Evolutionary conservation across 2,888 invertebrate genomes (phyloP), one percentile per base, ranked within the genome.

Genomic region (Globia sparganii): DNA sequence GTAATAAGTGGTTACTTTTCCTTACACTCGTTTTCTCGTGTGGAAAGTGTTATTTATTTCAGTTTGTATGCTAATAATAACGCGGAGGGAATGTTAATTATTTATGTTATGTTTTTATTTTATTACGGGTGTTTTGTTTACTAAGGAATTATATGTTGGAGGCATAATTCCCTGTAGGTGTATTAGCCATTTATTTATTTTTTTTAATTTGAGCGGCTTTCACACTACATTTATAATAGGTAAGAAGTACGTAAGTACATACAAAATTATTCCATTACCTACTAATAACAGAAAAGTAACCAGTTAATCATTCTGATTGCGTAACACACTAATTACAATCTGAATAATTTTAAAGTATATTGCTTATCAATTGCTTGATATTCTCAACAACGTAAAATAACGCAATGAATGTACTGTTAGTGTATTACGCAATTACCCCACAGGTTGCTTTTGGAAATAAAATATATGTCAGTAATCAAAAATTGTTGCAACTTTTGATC

Each of bases 1-100:
- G 77, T 80, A 77, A 88, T 84, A 77, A 84, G 76, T 83, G 58
- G 66, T 83, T 71, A 77, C 66, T 85, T 82, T 85, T 82, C 68
- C 37, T 69, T 82, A 82, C 62, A 83, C 72, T 72, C 70, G 59
- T 82, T 70, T 61, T 68, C 62, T 71, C 58, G n/a, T 67, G 61
- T 56, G 58, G 28, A 71, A 82, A 71, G 64, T 78, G 79, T 71
- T 78, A 71, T 86, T 83, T 83, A 86, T 83, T 83, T 77, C 68
- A 72, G 67, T 86, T 78, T 74, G 31, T 64, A 77, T 82, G 72
- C 53, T 85, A 85, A 85, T 77, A 40, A 43, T 43, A 34, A 43
- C 72, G 49, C 49, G 9, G 15, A 67, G 34, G 21, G n/a, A 84
- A 80, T 67, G 62, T 64, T 62, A 61, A 56, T 62, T 67, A 43